Conservation (phyloP, 2,888 invertebrate genomes). For the Alitta virens region DNA sequence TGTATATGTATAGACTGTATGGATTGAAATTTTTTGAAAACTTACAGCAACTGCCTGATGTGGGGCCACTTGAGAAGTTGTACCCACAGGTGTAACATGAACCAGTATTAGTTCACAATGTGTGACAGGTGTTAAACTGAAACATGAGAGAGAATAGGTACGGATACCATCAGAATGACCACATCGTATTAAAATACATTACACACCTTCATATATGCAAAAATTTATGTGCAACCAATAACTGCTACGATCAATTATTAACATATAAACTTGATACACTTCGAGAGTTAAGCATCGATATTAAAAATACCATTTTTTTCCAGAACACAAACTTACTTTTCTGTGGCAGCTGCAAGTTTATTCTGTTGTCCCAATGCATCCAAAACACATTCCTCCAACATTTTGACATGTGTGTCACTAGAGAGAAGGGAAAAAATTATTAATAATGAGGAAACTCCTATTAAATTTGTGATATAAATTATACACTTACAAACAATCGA, state of each 20-base stretch:
- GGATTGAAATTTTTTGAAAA: too few species aligned
- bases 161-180: too few species aligned
- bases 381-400: slow-evolving; percentile 81
- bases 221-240: too few species aligned
- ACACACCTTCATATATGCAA: too few species aligned
- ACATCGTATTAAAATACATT: too few species aligned
- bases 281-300: not conserved
- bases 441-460: not conserved
- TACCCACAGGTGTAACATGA: slow-evolving; percentile 79
- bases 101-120: slow-evolving; percentile 87
- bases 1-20: too few species aligned
- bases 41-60: too few species aligned
- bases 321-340: slow-evolving; percentile 66
- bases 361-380: slow-evolving; percentile 81
- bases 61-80: not conserved
- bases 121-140: slow-evolving; percentile 71
- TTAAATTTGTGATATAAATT: too few species aligned
- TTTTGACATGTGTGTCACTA: slow-evolving; percentile 83
- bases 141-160: not conserved
- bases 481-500: too few species aligned
- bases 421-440: slow-evolving; percentile 1
- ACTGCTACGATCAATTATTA: not conserved
- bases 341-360: slow-evolving; percentile 65
- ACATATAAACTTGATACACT: not conserved
- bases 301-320: too few species aligned